Evolutionary conservation across 2,888 invertebrate species (phyloP), one percentile per base, ranked within the genome.

Genomic region (Drosophila kanekoi): DNA sequence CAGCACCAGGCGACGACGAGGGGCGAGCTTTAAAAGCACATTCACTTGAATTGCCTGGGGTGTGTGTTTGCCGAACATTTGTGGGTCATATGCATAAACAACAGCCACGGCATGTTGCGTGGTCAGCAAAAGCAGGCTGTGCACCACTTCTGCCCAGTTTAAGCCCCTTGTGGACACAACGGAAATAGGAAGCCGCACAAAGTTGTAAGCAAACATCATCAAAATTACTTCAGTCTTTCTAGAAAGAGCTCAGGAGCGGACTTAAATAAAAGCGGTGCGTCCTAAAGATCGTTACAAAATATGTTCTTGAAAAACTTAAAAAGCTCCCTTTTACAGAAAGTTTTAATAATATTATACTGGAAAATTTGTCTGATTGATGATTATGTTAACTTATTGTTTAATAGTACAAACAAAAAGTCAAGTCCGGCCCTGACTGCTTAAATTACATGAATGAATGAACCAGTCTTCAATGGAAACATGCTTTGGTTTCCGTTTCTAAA

Each of bases 131-230:
- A 41, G 61, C 84, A 83, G 68, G 79, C 72, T 81, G 79, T 58
- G 51, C 61, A 82, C 81, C 66, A 75, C 63, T 33, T 43, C 41
- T 41, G 16, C 40, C 43, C 51, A 41, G 56, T 54, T 44, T 35
- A 53, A 64, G 62, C 45, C 67, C 64, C 33, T 53, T 51, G 20
- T 14, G 14, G 23, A 43, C 44, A 51, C 23, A 73, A 59, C 85
- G 89, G 85, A 87, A 89, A 85, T 75, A 77, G 85, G 85, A 87
- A 85, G 75, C 87, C 87, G 14, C 69, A 64, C 33, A 57, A 58
- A 57, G 58, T 74, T 49, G 49, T 4, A 28, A 18, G 11, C 28
- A 32, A 52, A 58, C 54, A 61, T 67, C 74, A 64, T 62, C 54
- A 14, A 33, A 51, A 52, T 33, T 23, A n/a, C 28, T 57, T 37